A percentile compares a stretch with the other conserved stretches of the same genome.
These are phyloP conservation scores for Tineola bisselliella DNA, from an alignment of 2,888 invertebrate species.

Conservation along the genomic window DNA sequence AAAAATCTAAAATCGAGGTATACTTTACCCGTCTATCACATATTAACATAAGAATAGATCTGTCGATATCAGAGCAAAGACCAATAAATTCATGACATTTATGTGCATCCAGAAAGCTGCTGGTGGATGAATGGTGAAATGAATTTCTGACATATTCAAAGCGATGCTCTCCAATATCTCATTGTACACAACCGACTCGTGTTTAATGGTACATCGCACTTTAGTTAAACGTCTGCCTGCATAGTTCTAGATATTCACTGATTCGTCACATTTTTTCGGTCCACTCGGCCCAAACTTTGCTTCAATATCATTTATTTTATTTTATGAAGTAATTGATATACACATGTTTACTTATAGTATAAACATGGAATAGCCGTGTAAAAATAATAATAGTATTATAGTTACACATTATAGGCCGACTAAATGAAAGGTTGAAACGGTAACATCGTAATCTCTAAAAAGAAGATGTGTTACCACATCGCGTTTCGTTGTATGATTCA, in stretches of 20 bases:
- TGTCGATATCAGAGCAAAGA: neutral
- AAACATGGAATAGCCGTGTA: too few species aligned
- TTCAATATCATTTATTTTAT: too few species aligned
- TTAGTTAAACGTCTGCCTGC: slow-evolving; percentile 40
- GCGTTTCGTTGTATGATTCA: neutral
- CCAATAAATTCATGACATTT: neutral
- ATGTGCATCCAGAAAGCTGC: neutral
- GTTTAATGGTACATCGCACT: slow-evolving; percentile 18
- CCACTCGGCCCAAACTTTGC: neutral
- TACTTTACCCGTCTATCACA: too few species aligned
- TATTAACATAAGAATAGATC: neutral
- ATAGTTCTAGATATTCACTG: slow-evolving; percentile 34
- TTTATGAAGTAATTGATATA: too few species aligned
- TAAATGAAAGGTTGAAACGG: too few species aligned
- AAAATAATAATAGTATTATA: too few species aligned
- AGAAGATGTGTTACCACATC: neutral
- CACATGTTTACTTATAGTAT: too few species aligned
- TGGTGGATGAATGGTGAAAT: neutral
- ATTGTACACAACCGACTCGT: slow-evolving; percentile 4
- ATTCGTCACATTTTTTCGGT: neutral
- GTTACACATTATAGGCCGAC: too few species aligned
- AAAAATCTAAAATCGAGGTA: too few species aligned
- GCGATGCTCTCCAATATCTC: slow-evolving; percentile 2
- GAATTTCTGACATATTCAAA: neutral
- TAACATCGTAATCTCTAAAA: neutral